These are phyloP conservation scores for Siderastrea radians DNA, from an alignment of 92 coral and sea anemone species.

Conservation along the genomic window DNA sequence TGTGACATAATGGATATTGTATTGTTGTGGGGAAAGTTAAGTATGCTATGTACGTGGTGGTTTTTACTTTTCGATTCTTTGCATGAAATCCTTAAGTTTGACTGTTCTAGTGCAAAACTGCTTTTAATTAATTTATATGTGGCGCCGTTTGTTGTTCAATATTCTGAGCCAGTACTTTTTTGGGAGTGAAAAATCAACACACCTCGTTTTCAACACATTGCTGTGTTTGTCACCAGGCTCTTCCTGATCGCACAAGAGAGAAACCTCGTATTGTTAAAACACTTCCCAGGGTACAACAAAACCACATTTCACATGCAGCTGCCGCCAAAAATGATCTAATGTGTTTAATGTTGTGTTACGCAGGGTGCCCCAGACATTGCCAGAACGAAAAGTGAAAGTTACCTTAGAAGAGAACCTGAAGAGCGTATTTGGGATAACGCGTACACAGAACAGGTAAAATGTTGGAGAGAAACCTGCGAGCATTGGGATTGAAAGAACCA, in stretches of 20 bases:
- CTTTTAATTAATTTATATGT: too few relatives aligned
- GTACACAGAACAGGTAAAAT: conserved; percentile 24
- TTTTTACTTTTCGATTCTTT: too few relatives aligned
- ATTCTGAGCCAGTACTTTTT: too few relatives aligned
- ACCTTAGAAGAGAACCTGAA: conserved; percentile 41
- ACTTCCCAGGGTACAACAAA: conserved; percentile 32
- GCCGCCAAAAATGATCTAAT: neutral
- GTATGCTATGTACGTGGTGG: too few relatives aligned
- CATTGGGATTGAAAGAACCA: too few relatives aligned
- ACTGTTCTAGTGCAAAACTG: too few relatives aligned
- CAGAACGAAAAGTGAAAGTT: conserved; percentile 31
- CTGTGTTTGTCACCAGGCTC: conserved; percentile 8
- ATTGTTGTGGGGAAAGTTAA: too few relatives aligned
- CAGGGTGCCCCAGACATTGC: conserved; percentile 86
- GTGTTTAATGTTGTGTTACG: conserved; percentile 9
- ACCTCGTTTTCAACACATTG: neutral
- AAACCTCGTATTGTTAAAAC: conserved; percentile 20
- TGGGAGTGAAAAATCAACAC: too few relatives aligned
- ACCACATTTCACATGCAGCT: conserved; percentile 23
- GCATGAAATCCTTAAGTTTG: too few relatives aligned
- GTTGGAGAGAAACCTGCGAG: too few relatives aligned
- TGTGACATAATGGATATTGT: too few relatives aligned
- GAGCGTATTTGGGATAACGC: conserved; percentile 26
- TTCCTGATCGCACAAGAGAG: conserved; percentile 17
- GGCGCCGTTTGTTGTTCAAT: too few relatives aligned